These are phyloP conservation scores for Phainopepla nitens DNA, from an alignment of 2,113 vertebrate species.

Conservation along the genomic window DNA sequence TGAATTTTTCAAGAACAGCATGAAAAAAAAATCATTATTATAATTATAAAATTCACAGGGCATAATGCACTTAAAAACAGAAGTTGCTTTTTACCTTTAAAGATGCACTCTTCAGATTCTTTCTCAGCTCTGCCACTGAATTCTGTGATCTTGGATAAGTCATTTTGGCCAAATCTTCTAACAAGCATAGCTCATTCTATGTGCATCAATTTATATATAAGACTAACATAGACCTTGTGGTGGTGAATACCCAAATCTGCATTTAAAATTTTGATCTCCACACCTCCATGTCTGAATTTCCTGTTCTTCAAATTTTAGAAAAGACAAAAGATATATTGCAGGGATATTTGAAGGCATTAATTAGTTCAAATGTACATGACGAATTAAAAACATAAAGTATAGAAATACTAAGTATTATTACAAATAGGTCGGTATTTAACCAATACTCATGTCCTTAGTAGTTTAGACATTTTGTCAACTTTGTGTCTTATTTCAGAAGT, in stretches of 20 bases:
- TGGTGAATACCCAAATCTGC: not conserved
- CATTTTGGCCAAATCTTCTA: not conserved
- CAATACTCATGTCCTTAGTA: not conserved
- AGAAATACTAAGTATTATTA: not conserved
- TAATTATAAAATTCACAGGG: not conserved
- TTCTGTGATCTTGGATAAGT: not conserved
- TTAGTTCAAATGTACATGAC: not conserved
- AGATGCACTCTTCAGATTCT: not conserved
- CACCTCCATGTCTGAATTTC: not conserved
- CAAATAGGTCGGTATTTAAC: constrained; percentile 5
- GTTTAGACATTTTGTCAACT: not conserved
- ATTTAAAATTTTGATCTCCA: constrained; percentile 4
- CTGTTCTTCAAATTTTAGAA: not conserved
- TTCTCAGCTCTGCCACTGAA: not conserved
- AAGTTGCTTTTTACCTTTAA: not conserved
- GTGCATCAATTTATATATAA: not conserved
- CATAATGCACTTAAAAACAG: not conserved
- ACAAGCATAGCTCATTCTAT: not conserved
- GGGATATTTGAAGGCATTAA: not conserved
- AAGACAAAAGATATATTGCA: not conserved
- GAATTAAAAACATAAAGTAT: not conserved
- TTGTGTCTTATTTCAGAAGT: not conserved
- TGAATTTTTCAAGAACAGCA: not conserved
- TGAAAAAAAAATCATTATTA: not conserved
- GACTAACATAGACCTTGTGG: not conserved